These are phyloP conservation scores for Phocoena phocoena DNA, from an alignment of 2,113 vertebrate species.

Conservation along the genomic window DNA sequence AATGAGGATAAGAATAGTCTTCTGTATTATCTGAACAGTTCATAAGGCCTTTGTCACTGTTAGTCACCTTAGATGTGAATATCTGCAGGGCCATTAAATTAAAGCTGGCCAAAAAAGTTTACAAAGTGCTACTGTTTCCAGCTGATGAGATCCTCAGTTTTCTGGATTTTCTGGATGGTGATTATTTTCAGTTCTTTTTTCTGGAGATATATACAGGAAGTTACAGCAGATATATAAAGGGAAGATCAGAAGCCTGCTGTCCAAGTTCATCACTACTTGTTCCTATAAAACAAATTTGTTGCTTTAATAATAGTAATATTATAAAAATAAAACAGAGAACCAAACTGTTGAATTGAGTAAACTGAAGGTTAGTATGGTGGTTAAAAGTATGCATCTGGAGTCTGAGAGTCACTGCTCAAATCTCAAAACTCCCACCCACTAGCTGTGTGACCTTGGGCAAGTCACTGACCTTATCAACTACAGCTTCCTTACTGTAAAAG, in stretches of 20 bases:
- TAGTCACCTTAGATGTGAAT: slow-evolving; percentile 67
- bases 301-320: slow-evolving; percentile 42
- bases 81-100: slow-evolving; percentile 31
- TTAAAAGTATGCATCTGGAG: background rate
- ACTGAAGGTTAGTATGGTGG: background rate
- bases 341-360: background rate
- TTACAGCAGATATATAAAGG: slow-evolving; percentile 98
- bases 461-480: background rate
- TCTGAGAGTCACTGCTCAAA: background rate
- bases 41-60: slow-evolving; percentile 70
- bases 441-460: background rate
- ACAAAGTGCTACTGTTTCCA: slow-evolving; percentile 57
- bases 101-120: slow-evolving; percentile 50
- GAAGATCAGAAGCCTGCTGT: slow-evolving; percentile 94
- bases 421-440: background rate
- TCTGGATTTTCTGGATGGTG: slow-evolving; percentile 68
- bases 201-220: slow-evolving; percentile 94
- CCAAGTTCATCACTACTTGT: slow-evolving; percentile 97
- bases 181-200: slow-evolving; percentile 82
- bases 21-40: slow-evolving; percentile 58
- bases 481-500: background rate
- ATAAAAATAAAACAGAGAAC: slow-evolving; percentile 1
- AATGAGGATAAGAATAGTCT: slow-evolving; percentile 58
- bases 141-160: slow-evolving; percentile 61
- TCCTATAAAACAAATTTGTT: slow-evolving; percentile 85